Conservation (phyloP, 2,888 invertebrate genomes). For the Homarus gammarus region DNA sequence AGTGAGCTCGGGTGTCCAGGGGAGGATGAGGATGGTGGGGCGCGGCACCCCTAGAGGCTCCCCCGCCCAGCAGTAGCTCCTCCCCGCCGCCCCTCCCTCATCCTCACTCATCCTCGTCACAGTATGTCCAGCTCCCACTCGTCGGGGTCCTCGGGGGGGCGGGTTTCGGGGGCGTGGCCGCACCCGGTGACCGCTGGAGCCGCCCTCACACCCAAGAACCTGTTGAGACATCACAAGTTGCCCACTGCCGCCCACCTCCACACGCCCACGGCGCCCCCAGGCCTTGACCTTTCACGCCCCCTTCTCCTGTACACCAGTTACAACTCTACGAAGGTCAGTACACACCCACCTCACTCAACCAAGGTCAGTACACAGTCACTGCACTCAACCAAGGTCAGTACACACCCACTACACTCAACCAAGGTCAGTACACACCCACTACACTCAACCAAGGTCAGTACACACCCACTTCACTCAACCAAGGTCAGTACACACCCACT, state of each 20-base stretch:
- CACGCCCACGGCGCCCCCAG: conserved; percentile 67
- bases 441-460: too few species aligned
- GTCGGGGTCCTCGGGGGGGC: conserved; percentile 58
- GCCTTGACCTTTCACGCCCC: conserved; percentile 81
- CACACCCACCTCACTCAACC: too few species aligned
- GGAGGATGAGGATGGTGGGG: neutral
- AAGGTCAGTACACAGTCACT: too few species aligned
- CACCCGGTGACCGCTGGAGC: conserved; percentile 12
- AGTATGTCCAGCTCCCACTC: conserved; percentile 64
- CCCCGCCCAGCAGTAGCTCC: neutral
- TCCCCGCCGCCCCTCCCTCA: neutral
- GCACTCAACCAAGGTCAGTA: too few species aligned
- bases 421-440: too few species aligned
- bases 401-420: too few species aligned
- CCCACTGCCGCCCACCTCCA: conserved; percentile 73
- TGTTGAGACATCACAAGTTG: conserved; percentile 55
- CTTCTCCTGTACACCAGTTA: conserved; percentile 84
- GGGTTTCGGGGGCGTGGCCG: conserved; percentile 26
- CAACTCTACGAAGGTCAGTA: conserved; percentile 82
- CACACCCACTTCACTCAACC: too few species aligned
- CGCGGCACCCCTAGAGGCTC: neutral
- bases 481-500: too few species aligned
- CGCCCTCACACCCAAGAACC: conserved; percentile 63
- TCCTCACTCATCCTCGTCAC: conserved; percentile 10
- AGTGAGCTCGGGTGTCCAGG: neutral